Evolutionary conservation across 2,797 vertebrate genomes (phyloP), one percentile per base, ranked within the genome.

Genomic region (Sebastes aleutianus): DNA sequence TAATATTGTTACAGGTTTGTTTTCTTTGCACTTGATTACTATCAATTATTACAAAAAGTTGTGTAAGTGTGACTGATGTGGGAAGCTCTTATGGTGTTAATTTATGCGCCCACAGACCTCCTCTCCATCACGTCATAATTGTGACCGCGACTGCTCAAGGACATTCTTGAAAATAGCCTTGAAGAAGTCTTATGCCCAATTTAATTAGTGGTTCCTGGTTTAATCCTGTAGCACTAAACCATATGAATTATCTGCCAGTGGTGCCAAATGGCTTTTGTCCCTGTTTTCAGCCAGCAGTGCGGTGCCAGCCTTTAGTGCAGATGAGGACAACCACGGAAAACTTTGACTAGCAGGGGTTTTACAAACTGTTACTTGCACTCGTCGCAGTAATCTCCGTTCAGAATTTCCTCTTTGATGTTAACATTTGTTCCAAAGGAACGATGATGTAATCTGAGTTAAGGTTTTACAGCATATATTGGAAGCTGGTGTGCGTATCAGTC

Each of bases 181-280:
- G 77, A 84, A 87, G 63, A 85, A 85, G 84, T 78, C 83, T 64
- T 57, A n/a, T 65, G 70, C 72, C 84, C 85, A 89, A 89, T 91
- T 92, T 88, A 85, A 91, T 92, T 87, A 92, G 85, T 72, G 80
- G 79, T 83, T 84, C 69, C 72, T 85, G 81, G 82, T 91, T 87
- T 89, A 83, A 91, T 89, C 90, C 85, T 82, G 78, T 72, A 73
- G 79, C 83, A 77, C 80, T 88, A 85, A 84, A 56, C 78, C 58
- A 61, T 82, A 83, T 87, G 81, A 92, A 87, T 90, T 84, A 93
- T 92, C 87, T 78, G 26, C 47, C 29, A 13, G 63, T 69, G 59
- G 69, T 88, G 89, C 89, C 90, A 92, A 93, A 92, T 88, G 73
- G 84, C 80, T 90, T 92, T 88, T 88, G 88, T 91, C 80, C 79